These are phyloP conservation scores for Drosophila grimshawi DNA, from an alignment of 1,140 invertebrate species.

Conservation along the genomic window DNA sequence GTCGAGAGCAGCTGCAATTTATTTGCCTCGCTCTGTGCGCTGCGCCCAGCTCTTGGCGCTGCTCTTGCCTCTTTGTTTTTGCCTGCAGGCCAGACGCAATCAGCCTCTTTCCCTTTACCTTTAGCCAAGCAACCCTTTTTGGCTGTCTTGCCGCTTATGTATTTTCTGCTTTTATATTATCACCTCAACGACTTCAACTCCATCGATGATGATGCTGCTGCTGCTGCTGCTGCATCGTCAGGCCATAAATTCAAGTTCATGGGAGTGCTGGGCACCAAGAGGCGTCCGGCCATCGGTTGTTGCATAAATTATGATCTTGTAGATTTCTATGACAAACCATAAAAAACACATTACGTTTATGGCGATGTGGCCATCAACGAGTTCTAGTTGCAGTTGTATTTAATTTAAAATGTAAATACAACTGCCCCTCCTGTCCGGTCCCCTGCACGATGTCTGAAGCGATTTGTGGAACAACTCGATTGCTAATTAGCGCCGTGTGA, in stretches of 20 bases:
- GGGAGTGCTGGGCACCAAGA: background rate
- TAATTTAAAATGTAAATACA: slow-evolving; percentile 71
- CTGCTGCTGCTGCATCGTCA: slow-evolving; percentile 24
- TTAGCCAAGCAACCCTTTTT: slow-evolving; percentile 15
- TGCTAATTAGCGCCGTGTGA: slow-evolving; percentile 36
- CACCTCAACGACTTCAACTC: slow-evolving; percentile 59
- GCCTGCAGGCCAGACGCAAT: slow-evolving; percentile 71
- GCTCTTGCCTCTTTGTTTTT: slow-evolving; percentile 24
- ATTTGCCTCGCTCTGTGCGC: slow-evolving; percentile 58
- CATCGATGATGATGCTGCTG: slow-evolving; percentile 45
- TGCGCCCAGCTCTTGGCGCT: slow-evolving; percentile 1
- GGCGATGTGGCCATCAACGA: slow-evolving; percentile 46
- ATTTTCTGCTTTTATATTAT: slow-evolving; percentile 77
- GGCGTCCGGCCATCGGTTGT: slow-evolving; percentile 7
- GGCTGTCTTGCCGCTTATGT: slow-evolving; percentile 47
- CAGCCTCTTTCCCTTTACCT: slow-evolving; percentile 27
- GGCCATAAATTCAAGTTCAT: slow-evolving; percentile 72
- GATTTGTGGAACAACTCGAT: slow-evolving; percentile 14
- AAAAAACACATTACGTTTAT: slow-evolving; percentile 72
- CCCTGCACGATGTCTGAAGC: background rate
- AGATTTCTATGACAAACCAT: slow-evolving; percentile 74
- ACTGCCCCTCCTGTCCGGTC: background rate
- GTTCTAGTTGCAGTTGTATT: slow-evolving; percentile 42
- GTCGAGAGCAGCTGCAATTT: slow-evolving; percentile 78
- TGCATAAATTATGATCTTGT: slow-evolving; percentile 79